Base-by-base conservation (phyloP, 2,888 invertebrate genomes). In the Andrena hattorfiana region DNA sequence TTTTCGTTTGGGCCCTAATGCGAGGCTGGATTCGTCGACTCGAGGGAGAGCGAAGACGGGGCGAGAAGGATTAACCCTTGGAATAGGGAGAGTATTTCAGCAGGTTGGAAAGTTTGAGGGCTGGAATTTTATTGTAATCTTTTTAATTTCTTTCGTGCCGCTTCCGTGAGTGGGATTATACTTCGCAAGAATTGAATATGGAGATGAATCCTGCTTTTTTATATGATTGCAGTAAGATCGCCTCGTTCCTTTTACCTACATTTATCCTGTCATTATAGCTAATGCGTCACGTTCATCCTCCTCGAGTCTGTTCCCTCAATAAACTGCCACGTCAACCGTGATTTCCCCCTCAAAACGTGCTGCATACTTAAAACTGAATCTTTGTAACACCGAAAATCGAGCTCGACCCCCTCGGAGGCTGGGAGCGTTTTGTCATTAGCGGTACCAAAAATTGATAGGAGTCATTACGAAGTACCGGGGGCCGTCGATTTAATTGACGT, bases 401-500 rank as follows among this genome's bases (percentile, higher is more conserved):
- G 35, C 42, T 42, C 35, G 64, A n/a, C 10, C 48, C 51, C 23
- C 28, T 28, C 62, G 64, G 16, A 30, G 28, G 68, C 60, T 13
- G 49, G 64, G 66, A 30, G 69, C 56, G 81, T 86, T 85, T 82
- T 83, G 85, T 85, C 89, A 84, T 89, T 86, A 87, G 68, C 62
- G 28, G 56, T 54, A 26, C 60, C 66, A 81, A 83, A 86, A 90
- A 85, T 88, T 86, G 86, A 89, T 81, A 81, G 69, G 75, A 77
- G 81, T 71, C 60, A 68, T 80, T 84, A 78, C 8, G 62, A 51
- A 51, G 48, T 59, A 69, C 35, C 75, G 32, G 16, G 75, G 42
- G 48, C 26, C 64, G 68, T 3, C 83, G 83, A 84, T 91, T 92
- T 90, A 91, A 91, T 91, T 90, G 91, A 91, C 87, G 88, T 83